Conservation (phyloP, 2,113 vertebrate species). For the Athene noctua region DNA sequence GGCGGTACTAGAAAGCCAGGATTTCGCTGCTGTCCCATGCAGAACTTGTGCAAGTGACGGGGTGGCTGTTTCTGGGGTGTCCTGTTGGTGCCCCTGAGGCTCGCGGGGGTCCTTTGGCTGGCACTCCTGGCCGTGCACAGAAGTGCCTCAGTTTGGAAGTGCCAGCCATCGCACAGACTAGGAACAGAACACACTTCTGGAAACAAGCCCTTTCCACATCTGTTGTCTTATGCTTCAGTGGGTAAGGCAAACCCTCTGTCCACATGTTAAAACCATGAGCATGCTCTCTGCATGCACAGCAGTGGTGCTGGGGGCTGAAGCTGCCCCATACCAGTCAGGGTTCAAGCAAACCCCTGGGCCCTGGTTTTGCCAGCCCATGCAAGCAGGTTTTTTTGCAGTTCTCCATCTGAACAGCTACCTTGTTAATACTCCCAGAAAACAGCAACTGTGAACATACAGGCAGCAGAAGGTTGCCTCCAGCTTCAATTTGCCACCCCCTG, state of each 20-base stretch:
- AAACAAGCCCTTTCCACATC: not conserved
- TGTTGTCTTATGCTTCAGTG: not conserved
- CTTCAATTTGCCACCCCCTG: not conserved
- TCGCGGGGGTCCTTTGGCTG: rapidly evolving
- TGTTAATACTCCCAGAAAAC: not conserved
- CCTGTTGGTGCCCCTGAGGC: not conserved
- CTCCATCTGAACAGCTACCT: not conserved
- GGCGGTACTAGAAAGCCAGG: rapidly evolving
- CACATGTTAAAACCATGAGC: not conserved
- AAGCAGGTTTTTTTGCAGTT: not conserved
- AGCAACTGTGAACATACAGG: not conserved
- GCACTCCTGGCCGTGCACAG: too few relatives aligned
- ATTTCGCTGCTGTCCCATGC: not conserved
- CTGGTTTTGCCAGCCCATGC: rapidly evolving
- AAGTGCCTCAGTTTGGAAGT: not conserved
- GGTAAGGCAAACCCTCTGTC: not conserved
- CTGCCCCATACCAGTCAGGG: not conserved
- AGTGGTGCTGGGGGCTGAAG: not conserved
- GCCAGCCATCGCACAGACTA: rapidly evolving
- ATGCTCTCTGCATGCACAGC: not conserved
- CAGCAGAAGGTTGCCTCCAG: not conserved
- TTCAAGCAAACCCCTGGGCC: not conserved
- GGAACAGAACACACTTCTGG: not conserved
- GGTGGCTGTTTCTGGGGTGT: not conserved
- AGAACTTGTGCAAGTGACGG: not conserved